A percentile compares a stretch with the other conserved stretches of the same genome.
phyloP scores from a whole-genome alignment of 2,113 vertebrate genomes.

The Pelodiscus sinensis region DNA sequence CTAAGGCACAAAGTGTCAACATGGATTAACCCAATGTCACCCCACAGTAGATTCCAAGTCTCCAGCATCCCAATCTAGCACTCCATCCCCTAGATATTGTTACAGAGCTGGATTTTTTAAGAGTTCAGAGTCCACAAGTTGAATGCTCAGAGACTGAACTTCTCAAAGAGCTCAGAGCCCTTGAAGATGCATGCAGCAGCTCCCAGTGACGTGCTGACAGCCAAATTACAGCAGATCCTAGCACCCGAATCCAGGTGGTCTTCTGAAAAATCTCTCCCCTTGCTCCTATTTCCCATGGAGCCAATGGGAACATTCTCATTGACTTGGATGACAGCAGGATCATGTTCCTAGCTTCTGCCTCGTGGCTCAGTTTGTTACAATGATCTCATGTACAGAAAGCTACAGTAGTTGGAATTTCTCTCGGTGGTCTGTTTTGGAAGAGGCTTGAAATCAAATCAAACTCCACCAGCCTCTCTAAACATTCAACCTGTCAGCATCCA shows the following conservation, averaged over 20 bases:
- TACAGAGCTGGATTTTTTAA: neutral
- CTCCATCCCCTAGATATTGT: neutral
- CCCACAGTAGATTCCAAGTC: neutral
- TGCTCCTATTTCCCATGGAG: neutral
- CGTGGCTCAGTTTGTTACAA: neutral
- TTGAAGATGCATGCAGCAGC: neutral
- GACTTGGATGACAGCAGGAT: neutral
- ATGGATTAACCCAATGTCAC: neutral
- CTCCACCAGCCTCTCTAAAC: neutral
- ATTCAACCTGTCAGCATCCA: too few relatives aligned
- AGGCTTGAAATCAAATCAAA: neutral
- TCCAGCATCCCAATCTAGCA: neutral
- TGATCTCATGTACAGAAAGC: fast-evolving
- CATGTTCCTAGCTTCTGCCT: neutral
- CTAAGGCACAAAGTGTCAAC: too few relatives aligned
- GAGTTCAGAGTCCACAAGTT: neutral
- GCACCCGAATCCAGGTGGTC: neutral
- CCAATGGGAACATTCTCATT: neutral
- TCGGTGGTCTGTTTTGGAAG: neutral
- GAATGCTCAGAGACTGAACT: neutral
- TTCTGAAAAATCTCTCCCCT: neutral
- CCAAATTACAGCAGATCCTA: neutral
- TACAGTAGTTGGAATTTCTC: fast-evolving
- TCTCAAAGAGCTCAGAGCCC: neutral
- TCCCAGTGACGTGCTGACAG: fast-evolving